Conservation (phyloP, 2,888 invertebrate species). For the Sphaerophoria rueppellii region DNA sequence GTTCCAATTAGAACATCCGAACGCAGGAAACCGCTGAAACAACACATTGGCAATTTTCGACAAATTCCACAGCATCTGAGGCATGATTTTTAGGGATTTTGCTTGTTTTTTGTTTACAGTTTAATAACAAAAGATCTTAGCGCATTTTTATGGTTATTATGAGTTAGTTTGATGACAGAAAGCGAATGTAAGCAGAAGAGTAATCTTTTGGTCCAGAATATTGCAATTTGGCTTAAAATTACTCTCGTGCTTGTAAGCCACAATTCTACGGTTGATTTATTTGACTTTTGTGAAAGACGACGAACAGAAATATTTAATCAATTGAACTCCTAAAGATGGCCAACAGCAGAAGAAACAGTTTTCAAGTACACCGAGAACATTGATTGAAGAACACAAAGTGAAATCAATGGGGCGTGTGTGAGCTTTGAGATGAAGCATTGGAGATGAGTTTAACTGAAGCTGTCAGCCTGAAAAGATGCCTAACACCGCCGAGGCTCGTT, state of each 20-base stretch:
- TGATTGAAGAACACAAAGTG: no score
- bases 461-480: no score
- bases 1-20: constrained; percentile 93
- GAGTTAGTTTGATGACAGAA: constrained; percentile 42
- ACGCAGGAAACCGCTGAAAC: constrained; percentile 96
- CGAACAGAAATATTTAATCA: neutral
- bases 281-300: neutral
- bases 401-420: no score
- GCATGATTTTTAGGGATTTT: constrained; percentile 65
- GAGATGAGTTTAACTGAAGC: no score
- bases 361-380: no score
- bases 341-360: no score
- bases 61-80: constrained; percentile 80
- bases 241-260: constrained; percentile 19
- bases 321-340: neutral
- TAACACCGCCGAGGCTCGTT: no score
- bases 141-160: constrained; percentile 39
- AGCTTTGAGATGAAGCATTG: no score
- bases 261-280: neutral
- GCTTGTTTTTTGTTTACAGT: constrained; percentile 62
- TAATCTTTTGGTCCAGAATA: neutral
- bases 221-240: neutral
- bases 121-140: constrained; percentile 38
- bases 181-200: constrained; percentile 8
- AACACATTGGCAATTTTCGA: constrained; percentile 83